Evolutionary conservation across 2,113 vertebrate species (phyloP), one percentile per base, ranked within the genome.

Genomic region (Galeopterus variegatus): DNA sequence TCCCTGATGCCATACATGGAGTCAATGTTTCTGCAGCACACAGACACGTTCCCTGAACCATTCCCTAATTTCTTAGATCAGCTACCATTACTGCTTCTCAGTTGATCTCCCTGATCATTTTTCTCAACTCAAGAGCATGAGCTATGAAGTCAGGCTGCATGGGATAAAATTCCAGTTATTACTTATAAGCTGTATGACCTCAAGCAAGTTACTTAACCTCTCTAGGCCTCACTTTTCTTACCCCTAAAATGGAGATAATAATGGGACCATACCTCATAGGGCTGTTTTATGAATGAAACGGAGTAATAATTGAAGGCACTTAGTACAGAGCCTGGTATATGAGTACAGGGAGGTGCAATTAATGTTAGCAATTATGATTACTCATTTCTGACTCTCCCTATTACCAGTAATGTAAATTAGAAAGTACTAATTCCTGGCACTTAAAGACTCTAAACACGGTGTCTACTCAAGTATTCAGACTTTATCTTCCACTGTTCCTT

Each of bases 361-460:
- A 86, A 87, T 54, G 12, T 83, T 24, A 94, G 88, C 41, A 80
- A 90, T 95, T 83, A 83, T 31, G 21, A 94, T 24, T 31, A 75
- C 18, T 64, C 64, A 73, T 52, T 58, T 33, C 64, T 64, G 33
- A 92, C 9, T 64, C 58, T 90, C 93, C 75, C 54, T 69, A 72
- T 88, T 48, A 31, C 50, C 9, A 89, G 54, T 17, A 24, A 72
- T n/a, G 14, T 73, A 81, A 77, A 65, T 87, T 60, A 81, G 10
- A 77, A 70, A 75, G n/a, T 24, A 28, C 17, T 69, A 64, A 72
- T 90, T 90, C 15, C 5, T 93, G 50, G 0, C 58, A 80, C 50
- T 84, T 76, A 70, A 28, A 90, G 75, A 69, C 50, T 86, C 58
- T 6, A 76, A 93, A 82, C 33, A 75, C 1, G 28, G 56, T 83